Evolutionary conservation across 2,113 vertebrate species (phyloP).

Genomic region (Caranx melampygus): DNA sequence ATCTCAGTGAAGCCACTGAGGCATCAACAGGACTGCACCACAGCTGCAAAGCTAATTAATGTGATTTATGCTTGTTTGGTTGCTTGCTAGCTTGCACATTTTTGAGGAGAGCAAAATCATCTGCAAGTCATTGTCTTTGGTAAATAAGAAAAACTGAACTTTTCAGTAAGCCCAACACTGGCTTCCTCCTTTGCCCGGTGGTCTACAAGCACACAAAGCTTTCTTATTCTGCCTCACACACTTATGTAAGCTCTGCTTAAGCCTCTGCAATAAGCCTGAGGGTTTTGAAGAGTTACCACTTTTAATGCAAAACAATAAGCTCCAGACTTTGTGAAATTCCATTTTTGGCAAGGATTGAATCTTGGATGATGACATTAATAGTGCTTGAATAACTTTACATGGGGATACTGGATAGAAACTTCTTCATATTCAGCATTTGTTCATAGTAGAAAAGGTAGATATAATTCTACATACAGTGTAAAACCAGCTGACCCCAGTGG

Average conservation of each 20-base stretch:
- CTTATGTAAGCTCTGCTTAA: conserved; percentile 58
- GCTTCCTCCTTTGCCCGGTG: conserved; percentile 55
- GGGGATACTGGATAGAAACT: neutral
- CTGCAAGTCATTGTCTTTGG: conserved; percentile 80
- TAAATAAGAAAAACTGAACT: conserved; percentile 72
- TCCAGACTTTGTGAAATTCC: conserved; percentile 43
- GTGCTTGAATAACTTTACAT: conserved; percentile 19
- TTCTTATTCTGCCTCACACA: conserved; percentile 44
- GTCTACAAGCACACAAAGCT: conserved; percentile 50
- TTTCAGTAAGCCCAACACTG: conserved; percentile 60
- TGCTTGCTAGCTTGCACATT: conserved; percentile 78
- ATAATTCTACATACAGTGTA: neutral
- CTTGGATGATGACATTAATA: conserved; percentile 8
- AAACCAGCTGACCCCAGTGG: conserved; percentile 7
- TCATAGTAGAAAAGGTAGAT: neutral
- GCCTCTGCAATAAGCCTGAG: conserved; percentile 48
- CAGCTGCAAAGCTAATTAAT: conserved; percentile 80
- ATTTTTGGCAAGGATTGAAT: conserved; percentile 31
- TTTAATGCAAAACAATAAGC: conserved; percentile 59
- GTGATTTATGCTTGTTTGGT: conserved; percentile 80
- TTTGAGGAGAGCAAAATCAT: conserved; percentile 79
- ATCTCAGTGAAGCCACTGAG: conserved; percentile 75
- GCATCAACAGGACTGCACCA: conserved; percentile 70
- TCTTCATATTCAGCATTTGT: conserved; percentile 13
- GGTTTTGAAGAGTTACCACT: conserved; percentile 52